These are phyloP conservation scores for Chaenocephalus aceratus DNA, from an alignment of 2,113 vertebrate species.

Conservation along the genomic window DNA sequence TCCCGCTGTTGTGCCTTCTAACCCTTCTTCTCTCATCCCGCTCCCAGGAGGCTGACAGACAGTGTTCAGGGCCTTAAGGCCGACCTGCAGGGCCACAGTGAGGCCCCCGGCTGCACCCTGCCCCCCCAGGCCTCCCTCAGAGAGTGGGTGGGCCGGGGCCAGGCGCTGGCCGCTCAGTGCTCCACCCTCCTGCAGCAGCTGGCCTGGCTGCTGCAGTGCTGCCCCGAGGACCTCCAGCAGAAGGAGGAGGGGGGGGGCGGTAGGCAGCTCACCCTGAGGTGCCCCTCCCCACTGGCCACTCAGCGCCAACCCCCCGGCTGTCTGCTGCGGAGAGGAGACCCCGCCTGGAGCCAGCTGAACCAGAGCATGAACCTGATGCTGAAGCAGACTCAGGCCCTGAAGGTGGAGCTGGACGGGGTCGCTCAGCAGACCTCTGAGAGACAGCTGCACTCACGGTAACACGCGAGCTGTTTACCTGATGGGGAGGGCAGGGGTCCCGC, in stretches of 20 bases:
- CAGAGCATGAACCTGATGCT: slow-evolving; percentile 74
- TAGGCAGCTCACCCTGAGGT: slow-evolving; percentile 77
- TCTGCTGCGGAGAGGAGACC: slow-evolving; percentile 86
- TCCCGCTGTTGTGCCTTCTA: background rate
- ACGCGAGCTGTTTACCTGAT: background rate
- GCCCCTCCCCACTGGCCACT: slow-evolving; percentile 85
- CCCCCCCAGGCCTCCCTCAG: slow-evolving; percentile 89
- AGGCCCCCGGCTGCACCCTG: slow-evolving; percentile 79
- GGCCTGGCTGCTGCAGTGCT: slow-evolving; percentile 90
- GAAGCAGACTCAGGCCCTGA: slow-evolving; percentile 76
- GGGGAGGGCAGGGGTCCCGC: too few relatives aligned
- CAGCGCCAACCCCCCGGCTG: slow-evolving; percentile 87
- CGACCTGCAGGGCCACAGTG: slow-evolving; percentile 56
- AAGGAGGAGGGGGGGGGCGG: slow-evolving; percentile 52
- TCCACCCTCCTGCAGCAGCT: slow-evolving; percentile 88
- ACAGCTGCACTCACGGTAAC: slow-evolving; percentile 90
- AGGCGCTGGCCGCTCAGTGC: slow-evolving; percentile 87
- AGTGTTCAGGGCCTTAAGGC: slow-evolving; percentile 84
- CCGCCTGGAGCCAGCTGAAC: slow-evolving; percentile 84
- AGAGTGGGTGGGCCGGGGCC: slow-evolving; percentile 85
- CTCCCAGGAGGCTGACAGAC: slow-evolving; percentile 86
- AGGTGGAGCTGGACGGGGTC: slow-evolving; percentile 84
- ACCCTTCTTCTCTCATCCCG: background rate
- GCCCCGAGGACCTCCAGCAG: slow-evolving; percentile 83
- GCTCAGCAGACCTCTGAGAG: slow-evolving; percentile 79